Conservation (phyloP, 2,797 vertebrate species). For the Bufotes viridis region DNA sequence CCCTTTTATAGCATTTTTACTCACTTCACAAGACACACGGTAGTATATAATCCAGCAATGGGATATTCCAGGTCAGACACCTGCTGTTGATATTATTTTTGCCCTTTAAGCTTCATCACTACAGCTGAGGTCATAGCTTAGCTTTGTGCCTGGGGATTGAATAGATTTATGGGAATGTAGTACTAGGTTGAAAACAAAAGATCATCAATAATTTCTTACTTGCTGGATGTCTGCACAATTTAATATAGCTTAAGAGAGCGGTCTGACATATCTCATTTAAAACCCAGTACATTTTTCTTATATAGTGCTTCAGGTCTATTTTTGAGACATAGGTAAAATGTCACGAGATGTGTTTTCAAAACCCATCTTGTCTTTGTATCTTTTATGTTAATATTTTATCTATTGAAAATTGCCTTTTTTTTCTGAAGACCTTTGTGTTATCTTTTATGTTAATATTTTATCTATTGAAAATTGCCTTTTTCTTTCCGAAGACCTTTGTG, state of each 20-base stretch:
- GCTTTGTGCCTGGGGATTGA: conserved; percentile 51
- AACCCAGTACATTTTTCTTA: conserved; percentile 44
- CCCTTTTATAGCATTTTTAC: conserved; percentile 42
- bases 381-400: conserved; percentile 44
- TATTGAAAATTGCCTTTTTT: not conserved
- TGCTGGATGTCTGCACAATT: conserved; percentile 53
- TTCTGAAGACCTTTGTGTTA: not conserved
- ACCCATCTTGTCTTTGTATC: conserved; percentile 19
- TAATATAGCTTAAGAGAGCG: conserved; percentile 56
- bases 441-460: conserved; percentile 39
- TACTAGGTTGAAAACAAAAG: conserved; percentile 59
- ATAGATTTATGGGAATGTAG: conserved; percentile 58
- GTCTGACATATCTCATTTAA: conserved; percentile 53
- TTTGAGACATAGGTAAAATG: conserved; percentile 46
- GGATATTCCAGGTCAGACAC: conserved; percentile 54
- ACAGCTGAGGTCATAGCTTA: conserved; percentile 48
- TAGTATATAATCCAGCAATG: conserved; percentile 47
- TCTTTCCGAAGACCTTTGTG: not conserved
- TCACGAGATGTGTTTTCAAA: conserved; percentile 20
- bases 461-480: not conserved
- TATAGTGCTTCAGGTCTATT: conserved; percentile 37
- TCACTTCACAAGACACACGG: conserved; percentile 27
- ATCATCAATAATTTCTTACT: conserved; percentile 59
- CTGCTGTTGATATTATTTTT: conserved; percentile 57
- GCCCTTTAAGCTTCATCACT: conserved; percentile 56